phyloP scores from a whole-genome alignment of 2,113 vertebrate species.

The Mirounga angustirostris region DNA sequence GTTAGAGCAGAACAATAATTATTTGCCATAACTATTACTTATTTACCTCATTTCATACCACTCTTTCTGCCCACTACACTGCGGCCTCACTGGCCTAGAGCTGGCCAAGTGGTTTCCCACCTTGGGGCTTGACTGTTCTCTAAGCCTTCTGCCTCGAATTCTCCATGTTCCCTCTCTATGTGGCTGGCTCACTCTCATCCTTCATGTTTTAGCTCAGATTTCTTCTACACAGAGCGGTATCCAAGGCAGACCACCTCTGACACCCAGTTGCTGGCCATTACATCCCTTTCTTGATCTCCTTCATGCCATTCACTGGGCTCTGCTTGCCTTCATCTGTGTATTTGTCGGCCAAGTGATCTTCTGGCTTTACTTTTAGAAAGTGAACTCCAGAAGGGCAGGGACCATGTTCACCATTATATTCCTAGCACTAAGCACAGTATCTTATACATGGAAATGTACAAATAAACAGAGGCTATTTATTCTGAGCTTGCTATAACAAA shows the following conservation, averaged over 20 bases:
- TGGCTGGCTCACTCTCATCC: background rate
- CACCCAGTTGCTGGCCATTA: background rate
- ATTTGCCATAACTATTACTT: no score
- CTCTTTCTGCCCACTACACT: background rate
- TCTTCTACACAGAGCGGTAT: background rate
- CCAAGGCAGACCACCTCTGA: background rate
- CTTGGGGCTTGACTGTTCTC: background rate
- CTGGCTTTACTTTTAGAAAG: background rate
- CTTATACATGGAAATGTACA: background rate
- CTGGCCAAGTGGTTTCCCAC: background rate
- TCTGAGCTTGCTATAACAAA: background rate
- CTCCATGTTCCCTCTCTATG: background rate
- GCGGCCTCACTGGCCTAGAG: background rate
- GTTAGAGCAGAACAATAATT: background rate
- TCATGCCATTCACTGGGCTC: fast-evolving
- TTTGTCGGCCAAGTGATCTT: background rate
- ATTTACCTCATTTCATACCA: background rate
- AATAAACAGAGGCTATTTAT: background rate
- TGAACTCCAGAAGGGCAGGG: background rate
- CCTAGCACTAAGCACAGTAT: background rate
- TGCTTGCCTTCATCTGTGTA: background rate
- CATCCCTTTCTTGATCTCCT: background rate
- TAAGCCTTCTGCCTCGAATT: background rate
- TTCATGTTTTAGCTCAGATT: background rate
- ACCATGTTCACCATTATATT: background rate